phyloP scores from a whole-genome alignment of 2,797 vertebrate species.

The Paguma larvata region DNA sequence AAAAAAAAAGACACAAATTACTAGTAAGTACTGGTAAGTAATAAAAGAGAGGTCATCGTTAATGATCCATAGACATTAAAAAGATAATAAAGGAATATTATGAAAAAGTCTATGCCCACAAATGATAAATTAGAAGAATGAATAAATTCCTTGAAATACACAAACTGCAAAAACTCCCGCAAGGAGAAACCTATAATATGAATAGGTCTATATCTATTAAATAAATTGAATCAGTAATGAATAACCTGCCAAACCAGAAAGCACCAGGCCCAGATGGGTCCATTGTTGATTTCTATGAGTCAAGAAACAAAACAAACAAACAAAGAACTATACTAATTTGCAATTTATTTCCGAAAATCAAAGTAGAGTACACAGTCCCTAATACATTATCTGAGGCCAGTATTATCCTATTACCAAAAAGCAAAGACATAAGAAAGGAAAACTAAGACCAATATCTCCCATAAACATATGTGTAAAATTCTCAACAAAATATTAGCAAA shows the following conservation, averaged over 20 bases:
- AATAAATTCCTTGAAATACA: neutral
- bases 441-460: neutral
- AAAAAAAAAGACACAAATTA: neutral
- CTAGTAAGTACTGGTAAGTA: neutral
- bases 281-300: neutral
- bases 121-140: neutral
- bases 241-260: neutral
- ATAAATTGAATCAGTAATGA: neutral
- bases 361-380: neutral
- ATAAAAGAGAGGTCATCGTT: neutral
- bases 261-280: neutral
- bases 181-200: neutral
- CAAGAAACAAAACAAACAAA: conserved; percentile 35
- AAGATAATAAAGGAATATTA: neutral
- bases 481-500: conserved; percentile 27
- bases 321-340: neutral
- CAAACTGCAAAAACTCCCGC: neutral
- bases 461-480: neutral
- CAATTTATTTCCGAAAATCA: neutral
- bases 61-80: neutral
- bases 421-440: neutral
- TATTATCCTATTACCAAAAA: neutral
- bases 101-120: neutral
- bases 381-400: neutral
- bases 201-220: neutral